These are phyloP conservation scores for Bostrychus sinensis DNA, from an alignment of 2,113 vertebrate species.

Conservation along the genomic window DNA sequence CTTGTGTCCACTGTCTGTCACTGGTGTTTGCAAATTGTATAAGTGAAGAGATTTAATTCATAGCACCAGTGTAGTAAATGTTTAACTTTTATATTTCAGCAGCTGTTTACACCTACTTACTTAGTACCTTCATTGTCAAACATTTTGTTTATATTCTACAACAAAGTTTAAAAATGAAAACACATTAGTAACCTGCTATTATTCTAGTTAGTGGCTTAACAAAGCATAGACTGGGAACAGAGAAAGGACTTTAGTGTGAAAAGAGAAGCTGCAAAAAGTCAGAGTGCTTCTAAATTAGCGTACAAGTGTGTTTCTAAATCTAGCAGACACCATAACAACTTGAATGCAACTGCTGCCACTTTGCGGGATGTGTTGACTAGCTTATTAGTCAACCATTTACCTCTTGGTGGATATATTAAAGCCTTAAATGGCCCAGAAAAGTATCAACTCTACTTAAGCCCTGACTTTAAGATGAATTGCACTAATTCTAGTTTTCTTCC, in stretches of 20 bases:
- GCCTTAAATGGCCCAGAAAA: constrained; percentile 49
- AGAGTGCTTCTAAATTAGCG: background rate
- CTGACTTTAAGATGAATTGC: constrained; percentile 36
- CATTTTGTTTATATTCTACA: no score
- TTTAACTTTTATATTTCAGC: no score
- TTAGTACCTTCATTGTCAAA: no score
- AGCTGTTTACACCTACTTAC: no score
- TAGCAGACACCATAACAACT: constrained; percentile 15
- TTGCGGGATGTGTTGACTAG: constrained; percentile 24
- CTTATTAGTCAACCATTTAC: constrained; percentile 38
- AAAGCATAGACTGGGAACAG: no score
- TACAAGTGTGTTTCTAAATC: background rate
- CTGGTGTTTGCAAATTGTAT: no score
- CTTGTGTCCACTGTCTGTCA: no score
- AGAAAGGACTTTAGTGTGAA: background rate
- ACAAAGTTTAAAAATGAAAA: no score
- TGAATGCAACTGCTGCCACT: constrained; percentile 11
- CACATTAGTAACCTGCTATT: no score
- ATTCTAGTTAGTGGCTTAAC: no score
- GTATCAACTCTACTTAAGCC: constrained; percentile 40
- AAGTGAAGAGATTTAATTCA: no score
- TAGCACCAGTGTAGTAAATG: no score
- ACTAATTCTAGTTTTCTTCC: constrained; percentile 33
- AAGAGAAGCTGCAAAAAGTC: background rate
- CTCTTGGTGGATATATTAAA: constrained; percentile 26